Evolutionary conservation across 2,888 invertebrate genomes (phyloP).

Genomic region (Alviniconcha strummeri): DNA sequence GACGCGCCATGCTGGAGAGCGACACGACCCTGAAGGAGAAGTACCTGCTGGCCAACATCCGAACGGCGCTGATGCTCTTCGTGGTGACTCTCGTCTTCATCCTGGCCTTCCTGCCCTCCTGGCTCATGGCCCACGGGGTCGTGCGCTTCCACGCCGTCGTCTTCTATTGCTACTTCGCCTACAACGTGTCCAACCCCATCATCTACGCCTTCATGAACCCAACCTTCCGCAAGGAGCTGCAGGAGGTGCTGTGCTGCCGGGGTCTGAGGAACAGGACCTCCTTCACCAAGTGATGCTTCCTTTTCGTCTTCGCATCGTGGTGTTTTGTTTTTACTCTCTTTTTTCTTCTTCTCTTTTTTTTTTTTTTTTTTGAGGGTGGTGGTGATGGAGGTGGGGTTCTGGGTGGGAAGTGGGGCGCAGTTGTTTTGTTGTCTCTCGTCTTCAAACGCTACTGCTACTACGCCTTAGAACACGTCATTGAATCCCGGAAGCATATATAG

Average conservation of each 20-base stretch:
- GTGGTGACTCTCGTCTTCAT: conserved; percentile 72
- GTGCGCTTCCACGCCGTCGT: conserved; percentile 60
- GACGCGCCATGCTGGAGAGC: conserved; percentile 36
- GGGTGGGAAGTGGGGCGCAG: no score
- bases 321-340: neutral
- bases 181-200: conserved; percentile 72
- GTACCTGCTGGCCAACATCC: conserved; percentile 65
- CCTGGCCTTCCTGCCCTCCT: conserved; percentile 69
- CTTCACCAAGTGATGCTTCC: neutral
- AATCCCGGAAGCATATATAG: no score
- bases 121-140: conserved; percentile 65
- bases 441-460: no score
- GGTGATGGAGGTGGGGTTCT: neutral
- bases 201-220: conserved; percentile 73
- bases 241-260: conserved; percentile 39
- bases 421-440: no score
- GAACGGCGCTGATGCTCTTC: conserved; percentile 72
- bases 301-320: no score
- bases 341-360: neutral
- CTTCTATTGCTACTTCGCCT: conserved; percentile 71
- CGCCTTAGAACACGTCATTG: no score
- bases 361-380: neutral
- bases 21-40: conserved; percentile 47
- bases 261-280: neutral
- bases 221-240: conserved; percentile 68